Evolutionary conservation across 2,888 invertebrate genomes (phyloP).

Genomic region (Drosophila hamatofila): DNA sequence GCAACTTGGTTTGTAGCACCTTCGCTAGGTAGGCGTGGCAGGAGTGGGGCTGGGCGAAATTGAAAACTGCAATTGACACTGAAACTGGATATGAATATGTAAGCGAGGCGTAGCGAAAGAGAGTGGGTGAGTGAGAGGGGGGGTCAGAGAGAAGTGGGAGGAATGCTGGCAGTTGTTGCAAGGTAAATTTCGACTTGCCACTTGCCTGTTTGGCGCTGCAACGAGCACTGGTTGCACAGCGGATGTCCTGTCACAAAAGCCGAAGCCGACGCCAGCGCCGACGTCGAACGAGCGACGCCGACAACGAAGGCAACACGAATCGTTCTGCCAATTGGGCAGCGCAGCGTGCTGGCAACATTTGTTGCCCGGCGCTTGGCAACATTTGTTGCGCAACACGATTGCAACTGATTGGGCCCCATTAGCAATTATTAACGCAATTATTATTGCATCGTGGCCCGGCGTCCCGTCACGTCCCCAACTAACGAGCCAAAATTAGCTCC

Average conservation of each 20-base stretch:
- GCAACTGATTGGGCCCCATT: constrained; percentile 54
- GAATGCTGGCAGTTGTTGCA: not conserved
- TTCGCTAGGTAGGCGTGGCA: not conserved
- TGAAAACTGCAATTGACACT: constrained; percentile 54
- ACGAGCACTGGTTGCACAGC: constrained; percentile 61
- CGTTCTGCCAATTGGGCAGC: constrained; percentile 64
- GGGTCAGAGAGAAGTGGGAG: not conserved
- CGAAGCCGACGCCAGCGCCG: constrained; percentile 4
- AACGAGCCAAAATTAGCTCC: constrained; percentile 72
- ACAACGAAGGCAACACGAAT: constrained; percentile 28
- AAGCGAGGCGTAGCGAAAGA: not conserved
- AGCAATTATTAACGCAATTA: constrained; percentile 68
- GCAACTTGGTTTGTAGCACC: constrained; percentile 27
- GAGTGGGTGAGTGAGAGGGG: not conserved
- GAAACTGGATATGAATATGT: constrained; percentile 41
- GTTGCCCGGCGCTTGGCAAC: constrained; percentile 35
- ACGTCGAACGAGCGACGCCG: not conserved
- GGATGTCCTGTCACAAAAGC: constrained; percentile 10
- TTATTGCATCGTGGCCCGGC: constrained; percentile 36
- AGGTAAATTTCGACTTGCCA: constrained; percentile 2
- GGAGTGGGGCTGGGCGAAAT: constrained; percentile 11
- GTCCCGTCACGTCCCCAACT: constrained; percentile 40
- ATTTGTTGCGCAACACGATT: constrained; percentile 20
- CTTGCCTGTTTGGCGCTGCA: constrained; percentile 10
- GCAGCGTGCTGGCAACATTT: constrained; percentile 45